Base-by-base conservation (phyloP, 92 coral and sea anemone species). In the Isaurus tuberculatus region DNA sequence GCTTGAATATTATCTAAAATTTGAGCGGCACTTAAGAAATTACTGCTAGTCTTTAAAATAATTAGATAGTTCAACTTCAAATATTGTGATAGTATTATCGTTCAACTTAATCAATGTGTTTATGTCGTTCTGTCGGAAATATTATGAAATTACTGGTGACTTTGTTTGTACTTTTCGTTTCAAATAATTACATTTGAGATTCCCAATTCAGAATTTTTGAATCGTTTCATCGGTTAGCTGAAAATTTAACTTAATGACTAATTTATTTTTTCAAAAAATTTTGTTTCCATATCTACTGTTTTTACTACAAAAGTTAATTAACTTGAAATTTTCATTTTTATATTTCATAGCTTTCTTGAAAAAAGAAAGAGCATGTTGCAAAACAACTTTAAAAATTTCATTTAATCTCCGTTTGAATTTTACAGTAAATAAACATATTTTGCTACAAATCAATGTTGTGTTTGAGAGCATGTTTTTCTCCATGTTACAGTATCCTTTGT, bases 31-130 rank as follows among this genome's bases (percentile, higher is more conserved):
- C 82, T 77, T 77, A 58, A 58, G 46, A 57, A 57, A 77, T 77
- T 58, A 77, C 70, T 77, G 82, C 82, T 61, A 70, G 82, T 77
- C 51, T 77, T 77, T 55, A 77, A 37, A 77, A 77, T 77, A 77
- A 77, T 77, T 77, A 49, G 69, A 77, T 77, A 77, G 82, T 77
- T 57, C 70, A 77, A 57, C 70, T 77, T 58, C 82, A 77, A 77
- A 77, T 77, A 77, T 60, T 77, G 69, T 77, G 28, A 72, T 60
- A 25, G 23, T 77, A 25, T 77, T 57, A 77, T 77, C 82, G 32
- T 44, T 17, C 82, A 77, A 34, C 29, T 77, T 20, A 77, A 58
- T 77, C 70, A 33, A 14, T 31, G 8, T 75, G 43, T 75, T 22
- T 51, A n/a, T 77, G 53, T 36, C 68, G 19, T 44, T 55, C 48